Percentiles rank a stretch among this genome's conserved stretches.
Conservation (phyloP, 2,113 vertebrate species). For the Lophius piscatorius region DNA sequence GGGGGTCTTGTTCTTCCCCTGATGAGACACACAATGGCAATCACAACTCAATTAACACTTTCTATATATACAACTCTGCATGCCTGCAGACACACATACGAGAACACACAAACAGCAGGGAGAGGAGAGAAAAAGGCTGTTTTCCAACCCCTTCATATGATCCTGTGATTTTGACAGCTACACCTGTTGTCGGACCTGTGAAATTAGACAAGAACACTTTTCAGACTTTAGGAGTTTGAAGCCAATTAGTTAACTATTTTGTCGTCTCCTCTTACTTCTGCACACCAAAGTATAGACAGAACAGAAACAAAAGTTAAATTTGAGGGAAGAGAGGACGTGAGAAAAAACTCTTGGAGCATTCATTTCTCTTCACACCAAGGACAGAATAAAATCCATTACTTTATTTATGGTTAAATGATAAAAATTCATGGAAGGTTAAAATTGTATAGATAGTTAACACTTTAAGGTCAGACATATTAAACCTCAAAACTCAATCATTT, state of each 20-base stretch:
- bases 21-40: conserved; percentile 75
- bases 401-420: background rate
- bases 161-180: conserved; percentile 66
- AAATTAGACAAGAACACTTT: conserved; percentile 52
- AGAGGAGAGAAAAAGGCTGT: conserved; percentile 50
- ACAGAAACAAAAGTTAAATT: conserved; percentile 27
- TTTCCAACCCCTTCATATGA: conserved; percentile 57
- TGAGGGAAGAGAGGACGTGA: background rate
- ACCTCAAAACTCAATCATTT: background rate
- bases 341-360: background rate
- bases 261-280: conserved; percentile 19
- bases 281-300: conserved; percentile 7
- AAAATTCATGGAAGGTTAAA: background rate
- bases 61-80: conserved; percentile 76
- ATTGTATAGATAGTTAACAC: conserved; percentile 18
- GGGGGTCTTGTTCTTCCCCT: conserved; percentile 64
- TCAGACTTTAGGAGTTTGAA: conserved; percentile 35
- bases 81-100: background rate
- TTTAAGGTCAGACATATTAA: too few relatives aligned
- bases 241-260: conserved; percentile 58
- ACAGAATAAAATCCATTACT: background rate
- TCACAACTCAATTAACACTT: conserved; percentile 81
- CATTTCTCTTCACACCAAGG: background rate
- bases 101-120: conserved; percentile 51
- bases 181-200: conserved; percentile 70